Conservation (phyloP, 2,797 vertebrate species). For the Rhabdophis nuchalis region DNA sequence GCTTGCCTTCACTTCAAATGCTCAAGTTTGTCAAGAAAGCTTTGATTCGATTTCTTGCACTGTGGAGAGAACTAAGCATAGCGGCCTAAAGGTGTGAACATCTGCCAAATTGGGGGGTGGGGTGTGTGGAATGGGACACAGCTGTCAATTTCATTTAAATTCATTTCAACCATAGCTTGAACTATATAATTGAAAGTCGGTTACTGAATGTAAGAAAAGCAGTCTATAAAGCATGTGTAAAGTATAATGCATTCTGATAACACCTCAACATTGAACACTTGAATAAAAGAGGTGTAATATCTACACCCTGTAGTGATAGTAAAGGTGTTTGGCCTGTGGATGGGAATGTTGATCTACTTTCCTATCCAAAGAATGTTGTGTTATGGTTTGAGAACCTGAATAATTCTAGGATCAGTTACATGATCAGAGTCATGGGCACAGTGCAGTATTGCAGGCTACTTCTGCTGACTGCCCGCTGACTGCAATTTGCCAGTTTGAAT, state of each 20-base stretch:
- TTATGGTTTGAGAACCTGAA: background rate
- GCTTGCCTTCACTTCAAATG: background rate
- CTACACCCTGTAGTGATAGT: background rate
- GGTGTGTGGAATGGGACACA: too few relatives aligned
- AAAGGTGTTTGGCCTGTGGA: background rate
- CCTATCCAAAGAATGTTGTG: background rate
- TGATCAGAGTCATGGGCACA: too few relatives aligned
- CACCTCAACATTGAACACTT: background rate
- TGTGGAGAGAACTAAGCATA: background rate
- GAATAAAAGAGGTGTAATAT: background rate
- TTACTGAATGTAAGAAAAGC: background rate
- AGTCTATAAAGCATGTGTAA: background rate
- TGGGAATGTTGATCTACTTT: background rate
- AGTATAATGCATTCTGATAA: background rate
- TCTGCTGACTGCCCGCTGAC: too few relatives aligned
- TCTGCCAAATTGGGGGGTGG: background rate
- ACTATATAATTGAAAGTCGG: background rate
- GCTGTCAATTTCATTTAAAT: background rate
- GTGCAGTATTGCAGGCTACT: too few relatives aligned
- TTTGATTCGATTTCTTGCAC: background rate
- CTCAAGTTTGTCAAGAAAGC: background rate
- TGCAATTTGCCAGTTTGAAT: too few relatives aligned
- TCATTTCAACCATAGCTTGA: background rate
- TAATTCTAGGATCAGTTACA: background rate
- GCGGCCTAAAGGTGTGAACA: background rate